Evolutionary conservation across 2,113 vertebrate genomes (phyloP).

Genomic region (crab-eating macaque (Macaca fascicularis)): DNA sequence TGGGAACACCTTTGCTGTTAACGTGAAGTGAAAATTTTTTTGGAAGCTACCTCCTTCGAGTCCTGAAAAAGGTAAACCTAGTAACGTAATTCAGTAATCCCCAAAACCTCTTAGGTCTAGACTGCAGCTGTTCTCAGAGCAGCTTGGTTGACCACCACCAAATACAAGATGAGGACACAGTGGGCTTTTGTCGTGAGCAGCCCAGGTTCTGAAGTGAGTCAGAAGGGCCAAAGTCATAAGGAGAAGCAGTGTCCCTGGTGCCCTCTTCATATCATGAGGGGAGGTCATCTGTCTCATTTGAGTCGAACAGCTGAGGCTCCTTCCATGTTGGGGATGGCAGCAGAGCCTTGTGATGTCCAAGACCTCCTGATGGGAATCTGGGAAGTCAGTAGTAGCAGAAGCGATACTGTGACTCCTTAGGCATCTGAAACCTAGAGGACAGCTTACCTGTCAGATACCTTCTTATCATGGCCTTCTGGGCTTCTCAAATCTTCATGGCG

Average conservation of each 20-base stretch:
- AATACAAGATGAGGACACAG: not conserved
- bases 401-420: not conserved
- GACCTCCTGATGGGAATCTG: not conserved
- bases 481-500: not conserved
- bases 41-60: not conserved
- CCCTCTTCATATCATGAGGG: not conserved
- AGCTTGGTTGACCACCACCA: not conserved
- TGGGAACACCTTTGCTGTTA: not conserved
- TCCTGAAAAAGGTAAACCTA: not conserved
- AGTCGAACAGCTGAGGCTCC: not conserved
- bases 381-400: not conserved
- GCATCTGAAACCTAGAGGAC: not conserved
- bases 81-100: not conserved
- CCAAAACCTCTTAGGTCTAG: conserved; percentile 3
- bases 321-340: not conserved
- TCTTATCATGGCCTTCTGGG: not conserved
- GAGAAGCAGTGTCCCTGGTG: not conserved
- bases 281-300: not conserved
- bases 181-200: not conserved
- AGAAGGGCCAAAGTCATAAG: not conserved
- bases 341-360: not conserved
- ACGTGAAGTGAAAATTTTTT: not conserved
- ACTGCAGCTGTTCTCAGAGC: not conserved
- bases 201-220: not conserved
- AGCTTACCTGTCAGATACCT: not conserved